Evolutionary conservation across 2,888 invertebrate species (phyloP).

Genomic region (Cataglyphis altisquamis): DNA sequence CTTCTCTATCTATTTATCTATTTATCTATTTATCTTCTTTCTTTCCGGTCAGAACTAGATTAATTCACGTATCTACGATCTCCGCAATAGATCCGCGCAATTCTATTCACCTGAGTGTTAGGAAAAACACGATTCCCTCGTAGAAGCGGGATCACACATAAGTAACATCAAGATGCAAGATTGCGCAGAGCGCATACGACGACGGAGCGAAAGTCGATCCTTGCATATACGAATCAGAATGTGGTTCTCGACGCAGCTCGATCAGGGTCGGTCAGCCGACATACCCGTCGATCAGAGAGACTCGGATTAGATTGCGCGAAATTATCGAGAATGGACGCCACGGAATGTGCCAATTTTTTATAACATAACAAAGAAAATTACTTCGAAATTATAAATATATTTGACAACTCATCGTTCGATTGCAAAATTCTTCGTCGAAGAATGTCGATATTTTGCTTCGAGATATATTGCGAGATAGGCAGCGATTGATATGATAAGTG

Average conservation of each 20-base stretch:
- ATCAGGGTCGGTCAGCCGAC: conserved; percentile 76
- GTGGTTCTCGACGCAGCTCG: conserved; percentile 67
- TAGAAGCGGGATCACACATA: conserved; percentile 55
- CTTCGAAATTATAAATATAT: not conserved
- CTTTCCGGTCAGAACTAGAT: conserved; percentile 57
- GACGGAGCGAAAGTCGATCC: conserved; percentile 80
- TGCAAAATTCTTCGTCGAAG: not conserved
- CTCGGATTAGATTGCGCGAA: conserved; percentile 53
- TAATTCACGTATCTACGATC: conserved; percentile 61
- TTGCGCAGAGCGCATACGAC: conserved; percentile 79
- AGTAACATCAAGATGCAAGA: conserved; percentile 69
- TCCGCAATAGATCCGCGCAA: not conserved
- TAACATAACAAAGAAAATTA: conserved; percentile 11
- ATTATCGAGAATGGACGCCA: conserved; percentile 47
- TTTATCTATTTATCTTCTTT: not conserved
- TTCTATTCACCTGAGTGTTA: conserved; percentile 50
- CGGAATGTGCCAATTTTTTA: not conserved
- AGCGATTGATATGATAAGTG: not conserved
- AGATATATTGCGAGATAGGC: not conserved
- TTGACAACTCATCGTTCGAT: conserved; percentile 3
- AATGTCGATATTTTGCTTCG: not conserved
- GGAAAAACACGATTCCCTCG: conserved; percentile 66
- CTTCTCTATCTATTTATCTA: too few species aligned
- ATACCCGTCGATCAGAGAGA: conserved; percentile 54
- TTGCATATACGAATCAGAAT: conserved; percentile 74